Conservation (phyloP, 2,113 vertebrate species). For the Elgaria multicarinata region DNA sequence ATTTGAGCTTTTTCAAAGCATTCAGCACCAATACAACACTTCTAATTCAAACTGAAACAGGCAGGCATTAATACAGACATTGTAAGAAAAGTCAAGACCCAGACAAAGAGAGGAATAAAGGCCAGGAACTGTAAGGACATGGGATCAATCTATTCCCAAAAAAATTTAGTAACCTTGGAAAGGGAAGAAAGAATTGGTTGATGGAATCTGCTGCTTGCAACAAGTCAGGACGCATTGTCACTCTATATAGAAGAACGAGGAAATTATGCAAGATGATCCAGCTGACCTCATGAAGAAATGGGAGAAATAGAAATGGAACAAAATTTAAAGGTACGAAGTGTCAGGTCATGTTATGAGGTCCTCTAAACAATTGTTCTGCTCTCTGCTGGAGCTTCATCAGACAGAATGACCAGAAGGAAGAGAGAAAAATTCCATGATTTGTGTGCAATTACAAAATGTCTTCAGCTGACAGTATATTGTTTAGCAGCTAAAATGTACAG, state of each 20-base stretch:
- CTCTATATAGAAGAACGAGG: neutral
- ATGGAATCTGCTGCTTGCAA: neutral
- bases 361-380: neutral
- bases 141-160: neutral
- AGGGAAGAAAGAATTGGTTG: neutral
- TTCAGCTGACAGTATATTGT: neutral
- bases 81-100: neutral
- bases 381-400: neutral
- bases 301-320: neutral
- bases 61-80: neutral
- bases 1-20: neutral
- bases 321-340: neutral
- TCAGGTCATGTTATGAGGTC: neutral
- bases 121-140: neutral
- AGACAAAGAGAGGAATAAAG: neutral
- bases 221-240: neutral
- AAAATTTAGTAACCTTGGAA: neutral
- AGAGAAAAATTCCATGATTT: no score
- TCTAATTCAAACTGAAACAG: neutral
- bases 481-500: neutral
- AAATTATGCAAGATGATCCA: neutral
- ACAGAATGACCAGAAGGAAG: no score
- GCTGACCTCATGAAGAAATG: slow-evolving; percentile 1
- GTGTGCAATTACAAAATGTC: neutral
- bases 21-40: neutral